A percentile compares a stretch with the other conserved stretches of the same genome.
Evolutionary conservation across 2,797 vertebrate genomes (phyloP).

Genomic region (Australoheros facetus): DNA sequence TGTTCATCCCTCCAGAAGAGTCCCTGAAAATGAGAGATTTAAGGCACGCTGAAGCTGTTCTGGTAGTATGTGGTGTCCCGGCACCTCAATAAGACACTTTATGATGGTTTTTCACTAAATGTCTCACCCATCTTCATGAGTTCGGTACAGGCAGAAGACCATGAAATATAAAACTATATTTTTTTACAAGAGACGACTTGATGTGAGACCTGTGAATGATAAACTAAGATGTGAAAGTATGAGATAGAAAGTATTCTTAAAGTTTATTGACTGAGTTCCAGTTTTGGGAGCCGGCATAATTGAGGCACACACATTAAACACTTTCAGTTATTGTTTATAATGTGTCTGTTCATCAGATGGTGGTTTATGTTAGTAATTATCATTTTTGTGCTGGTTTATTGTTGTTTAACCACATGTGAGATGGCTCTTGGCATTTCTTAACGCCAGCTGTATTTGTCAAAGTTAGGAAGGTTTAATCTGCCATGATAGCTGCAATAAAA

Average conservation of each 20-base stretch:
- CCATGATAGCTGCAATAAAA: slow-evolving; percentile 8
- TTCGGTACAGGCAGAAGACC: background rate
- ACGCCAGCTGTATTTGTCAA: slow-evolving; percentile 9
- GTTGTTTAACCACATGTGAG: background rate
- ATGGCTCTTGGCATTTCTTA: slow-evolving; percentile 1
- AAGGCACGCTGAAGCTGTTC: background rate
- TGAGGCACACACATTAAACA: background rate
- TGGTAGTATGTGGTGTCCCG: background rate
- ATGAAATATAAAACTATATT: background rate
- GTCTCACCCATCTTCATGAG: background rate
- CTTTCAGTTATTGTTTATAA: slow-evolving; percentile 6
- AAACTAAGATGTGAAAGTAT: background rate
- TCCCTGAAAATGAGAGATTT: background rate
- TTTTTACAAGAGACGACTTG: background rate
- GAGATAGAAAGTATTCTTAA: background rate
- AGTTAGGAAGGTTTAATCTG: slow-evolving; percentile 12
- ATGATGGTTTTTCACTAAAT: background rate
- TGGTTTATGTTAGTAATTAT: slow-evolving; percentile 6
- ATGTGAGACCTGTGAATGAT: background rate
- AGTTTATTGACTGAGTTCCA: background rate
- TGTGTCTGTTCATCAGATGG: slow-evolving; percentile 6
- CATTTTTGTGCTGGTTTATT: background rate
- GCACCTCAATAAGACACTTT: too few species aligned
- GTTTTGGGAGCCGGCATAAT: background rate
- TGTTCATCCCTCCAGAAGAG: background rate